phyloP scores from a whole-genome alignment of 2,113 vertebrate genomes.

The Trachemys scripta region DNA sequence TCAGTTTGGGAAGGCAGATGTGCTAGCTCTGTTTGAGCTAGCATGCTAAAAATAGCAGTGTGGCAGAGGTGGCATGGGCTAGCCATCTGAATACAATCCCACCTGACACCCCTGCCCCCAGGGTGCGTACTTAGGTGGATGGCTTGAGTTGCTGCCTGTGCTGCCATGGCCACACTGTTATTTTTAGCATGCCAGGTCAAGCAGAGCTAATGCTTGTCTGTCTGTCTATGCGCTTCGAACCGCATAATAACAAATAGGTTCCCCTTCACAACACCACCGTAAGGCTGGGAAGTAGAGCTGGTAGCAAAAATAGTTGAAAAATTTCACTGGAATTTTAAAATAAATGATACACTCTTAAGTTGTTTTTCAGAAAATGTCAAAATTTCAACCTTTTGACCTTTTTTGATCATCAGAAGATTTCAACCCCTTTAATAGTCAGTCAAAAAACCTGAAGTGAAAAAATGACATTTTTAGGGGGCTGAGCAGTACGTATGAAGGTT shows the following conservation, averaged over 20 bases:
- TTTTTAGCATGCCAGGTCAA: too few species aligned
- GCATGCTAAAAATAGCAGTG: too few species aligned
- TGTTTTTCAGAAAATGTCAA: neutral
- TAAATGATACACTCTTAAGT: neutral
- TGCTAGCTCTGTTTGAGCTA: too few species aligned
- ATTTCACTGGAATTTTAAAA: neutral
- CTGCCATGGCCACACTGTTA: too few species aligned
- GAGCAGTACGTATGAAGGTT: neutral
- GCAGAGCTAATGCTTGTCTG: too few species aligned
- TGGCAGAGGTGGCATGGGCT: too few species aligned
- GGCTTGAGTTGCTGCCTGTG: too few species aligned
- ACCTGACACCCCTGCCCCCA: too few species aligned
- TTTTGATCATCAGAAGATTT: neutral
- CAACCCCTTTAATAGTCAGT: neutral
- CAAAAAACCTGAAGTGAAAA: neutral
- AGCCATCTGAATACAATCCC: too few species aligned
- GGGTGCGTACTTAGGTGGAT: too few species aligned
- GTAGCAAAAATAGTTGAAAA: neutral
- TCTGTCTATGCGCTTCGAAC: neutral
- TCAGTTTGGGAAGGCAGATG: too few species aligned
- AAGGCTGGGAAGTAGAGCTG: neutral
- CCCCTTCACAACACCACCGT: neutral
- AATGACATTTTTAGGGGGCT: neutral
- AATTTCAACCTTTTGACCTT: neutral
- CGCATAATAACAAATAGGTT: neutral